Conservation (phyloP, 2,113 vertebrate genomes). For the Axis porcinus region DNA sequence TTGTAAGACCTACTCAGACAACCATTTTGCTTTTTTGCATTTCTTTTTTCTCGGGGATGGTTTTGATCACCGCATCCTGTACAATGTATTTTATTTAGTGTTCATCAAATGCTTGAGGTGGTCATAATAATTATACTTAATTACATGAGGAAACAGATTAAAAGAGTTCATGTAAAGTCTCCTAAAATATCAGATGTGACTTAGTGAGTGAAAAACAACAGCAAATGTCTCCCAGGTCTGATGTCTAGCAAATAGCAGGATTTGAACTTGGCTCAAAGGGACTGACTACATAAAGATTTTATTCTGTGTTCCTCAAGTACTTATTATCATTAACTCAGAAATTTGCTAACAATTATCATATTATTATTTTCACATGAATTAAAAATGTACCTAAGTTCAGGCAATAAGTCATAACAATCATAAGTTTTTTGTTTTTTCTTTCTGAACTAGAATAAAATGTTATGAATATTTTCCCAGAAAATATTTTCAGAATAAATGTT, state of each 20-base stretch:
- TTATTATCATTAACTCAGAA: background rate
- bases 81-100: background rate
- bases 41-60: background rate
- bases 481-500: background rate
- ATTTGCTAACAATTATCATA: background rate
- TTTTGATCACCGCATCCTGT: fast-evolving
- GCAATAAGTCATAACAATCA: background rate
- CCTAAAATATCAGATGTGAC: background rate
- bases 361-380: background rate
- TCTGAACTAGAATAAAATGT: background rate
- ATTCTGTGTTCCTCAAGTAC: background rate
- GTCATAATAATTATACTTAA: background rate
- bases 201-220: background rate
- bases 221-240: background rate
- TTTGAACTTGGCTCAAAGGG: background rate
- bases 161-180: background rate
- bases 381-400: background rate
- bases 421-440: background rate
- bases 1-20: background rate
- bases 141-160: background rate
- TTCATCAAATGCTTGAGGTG: background rate
- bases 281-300: background rate
- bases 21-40: background rate
- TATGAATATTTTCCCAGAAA: background rate
- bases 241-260: background rate